Base-by-base conservation (phyloP, 1,140 invertebrate genomes). In the Galleria mellonella region DNA sequence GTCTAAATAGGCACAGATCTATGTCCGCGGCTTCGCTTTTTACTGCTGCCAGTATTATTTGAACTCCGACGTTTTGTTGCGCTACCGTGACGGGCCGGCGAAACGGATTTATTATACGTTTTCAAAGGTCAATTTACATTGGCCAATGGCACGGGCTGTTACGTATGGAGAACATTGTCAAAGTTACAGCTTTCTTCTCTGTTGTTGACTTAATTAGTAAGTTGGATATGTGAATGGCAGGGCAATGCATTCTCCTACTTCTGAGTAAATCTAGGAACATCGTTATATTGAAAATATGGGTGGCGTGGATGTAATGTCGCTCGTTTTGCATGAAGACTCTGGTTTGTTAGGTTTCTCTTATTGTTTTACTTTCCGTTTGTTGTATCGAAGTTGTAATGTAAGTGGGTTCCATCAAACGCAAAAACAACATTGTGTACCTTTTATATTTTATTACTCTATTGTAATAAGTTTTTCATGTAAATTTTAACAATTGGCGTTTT, bases 131-230 rank as follows among this genome's bases (percentile, higher is more conserved):
- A 44, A 42, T 1, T 27, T 59, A 50, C 27, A 42, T 50, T 70
- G 65, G 73, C 57, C 55, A 44, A 32, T 46, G 52, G 33, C 42
- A 55, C 46, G 42, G 47, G 50, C 63, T 63, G 63, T 77, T 81
- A 79, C 77, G 77, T 84, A 82, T 82, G 76, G 71, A 65, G 58
- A 67, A 76, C 69, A 75, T 78, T 79, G 79, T 83, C 77, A 78
- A 79, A 83, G 79, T 79, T 81, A 83, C 68, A 77, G 72, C 72
- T 79, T 72, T 78, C 75, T 78, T 78, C 79, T 73, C 51, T 55
- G 64, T 67, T 70, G 70, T 64, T 78, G 81, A 84, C 81, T 84
- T 84, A 84, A 84, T 84, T 84, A 84, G 81, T 77, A 71, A 83
- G 70, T 68, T 82, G 73, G 77, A 82, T 83, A 83, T 79, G 75